Evolutionary conservation across 2,888 invertebrate genomes (phyloP).

Genomic region (Drosophila formosana): DNA sequence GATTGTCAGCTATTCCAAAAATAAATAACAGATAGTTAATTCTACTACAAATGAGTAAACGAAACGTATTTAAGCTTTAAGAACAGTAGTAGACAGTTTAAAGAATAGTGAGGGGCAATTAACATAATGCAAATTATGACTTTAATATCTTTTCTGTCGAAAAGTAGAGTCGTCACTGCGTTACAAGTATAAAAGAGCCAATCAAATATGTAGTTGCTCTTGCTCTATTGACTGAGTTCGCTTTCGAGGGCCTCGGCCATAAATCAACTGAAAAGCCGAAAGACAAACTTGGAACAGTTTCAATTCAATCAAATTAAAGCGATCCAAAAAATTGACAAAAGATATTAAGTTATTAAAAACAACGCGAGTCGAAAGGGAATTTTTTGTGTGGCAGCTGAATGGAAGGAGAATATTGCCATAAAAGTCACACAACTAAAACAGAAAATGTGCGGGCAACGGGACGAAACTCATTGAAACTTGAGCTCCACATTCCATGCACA

Average conservation of each 20-base stretch:
- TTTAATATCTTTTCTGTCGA: neutral
- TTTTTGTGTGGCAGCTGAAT: conserved; percentile 10
- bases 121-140: neutral
- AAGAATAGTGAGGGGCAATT: neutral
- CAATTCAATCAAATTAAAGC: conserved; percentile 75
- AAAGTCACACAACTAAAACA: conserved; percentile 56
- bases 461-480: conserved; percentile 58
- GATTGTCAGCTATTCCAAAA: neutral
- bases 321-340: conserved; percentile 59
- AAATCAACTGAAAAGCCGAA: conserved; percentile 53
- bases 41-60: neutral
- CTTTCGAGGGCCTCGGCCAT: conserved; percentile 8
- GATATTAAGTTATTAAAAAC: conserved; percentile 77
- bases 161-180: neutral
- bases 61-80: too few species aligned
- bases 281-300: conserved; percentile 56
- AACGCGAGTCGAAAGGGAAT: conserved; percentile 33
- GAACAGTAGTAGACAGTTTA: too few species aligned
- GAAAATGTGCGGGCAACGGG: conserved; percentile 13
- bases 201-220: conserved; percentile 10
- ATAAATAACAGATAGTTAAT: neutral
- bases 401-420: conserved; percentile 36
- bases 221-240: conserved; percentile 12
- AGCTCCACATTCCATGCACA: conserved; percentile 28
- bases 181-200: neutral